Conservation (phyloP, 2,797 vertebrate genomes). For the Malurus leucopterus region DNA sequence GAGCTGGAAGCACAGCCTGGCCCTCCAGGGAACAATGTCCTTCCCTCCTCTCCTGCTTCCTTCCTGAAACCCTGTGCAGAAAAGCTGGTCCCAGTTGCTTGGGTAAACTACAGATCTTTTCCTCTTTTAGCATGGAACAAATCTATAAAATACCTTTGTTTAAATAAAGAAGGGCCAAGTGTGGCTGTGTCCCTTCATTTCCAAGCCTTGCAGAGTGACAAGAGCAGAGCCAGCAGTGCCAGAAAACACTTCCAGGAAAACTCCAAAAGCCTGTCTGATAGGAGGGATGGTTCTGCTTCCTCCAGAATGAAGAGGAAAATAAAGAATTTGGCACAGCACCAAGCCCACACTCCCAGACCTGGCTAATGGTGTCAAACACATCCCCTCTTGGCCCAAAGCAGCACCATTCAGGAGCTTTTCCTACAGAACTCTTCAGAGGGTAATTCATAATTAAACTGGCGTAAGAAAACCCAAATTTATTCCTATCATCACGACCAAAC, state of each 20-base stretch:
- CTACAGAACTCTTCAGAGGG: background rate
- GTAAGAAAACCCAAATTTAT: background rate
- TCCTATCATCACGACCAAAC: background rate
- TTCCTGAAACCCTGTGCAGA: background rate
- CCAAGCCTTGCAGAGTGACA: background rate
- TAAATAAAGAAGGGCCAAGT: background rate
- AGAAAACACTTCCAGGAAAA: background rate
- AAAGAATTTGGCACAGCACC: background rate
- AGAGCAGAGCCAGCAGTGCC: background rate
- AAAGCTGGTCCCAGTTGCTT: background rate
- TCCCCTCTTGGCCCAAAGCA: background rate
- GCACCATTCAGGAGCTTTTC: background rate
- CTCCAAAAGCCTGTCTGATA: background rate
- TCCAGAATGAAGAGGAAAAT: background rate
- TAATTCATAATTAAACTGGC: background rate
- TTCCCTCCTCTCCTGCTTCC: background rate
- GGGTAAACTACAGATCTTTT: background rate
- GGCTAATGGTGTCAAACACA: background rate
- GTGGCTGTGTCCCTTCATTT: background rate
- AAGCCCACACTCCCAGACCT: background rate
- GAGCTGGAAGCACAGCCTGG: background rate
- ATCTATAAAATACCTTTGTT: rapidly evolving
- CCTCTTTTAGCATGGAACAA: background rate
- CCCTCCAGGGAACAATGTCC: background rate
- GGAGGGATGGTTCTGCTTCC: background rate